Base-by-base conservation (phyloP, 2,113 vertebrate species). In the Phylloscopus whistleri region DNA sequence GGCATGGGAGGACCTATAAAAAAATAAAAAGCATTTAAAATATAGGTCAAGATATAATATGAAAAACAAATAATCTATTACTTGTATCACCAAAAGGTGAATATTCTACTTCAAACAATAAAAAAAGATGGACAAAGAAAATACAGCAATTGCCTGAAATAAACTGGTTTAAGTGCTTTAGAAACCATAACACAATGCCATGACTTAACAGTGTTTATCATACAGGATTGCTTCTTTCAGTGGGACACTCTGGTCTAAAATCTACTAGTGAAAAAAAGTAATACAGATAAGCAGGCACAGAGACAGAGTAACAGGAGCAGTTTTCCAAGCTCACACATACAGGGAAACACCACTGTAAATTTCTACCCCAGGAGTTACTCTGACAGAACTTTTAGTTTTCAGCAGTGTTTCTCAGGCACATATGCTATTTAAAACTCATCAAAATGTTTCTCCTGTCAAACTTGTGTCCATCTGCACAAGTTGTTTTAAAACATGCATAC, bases 1-100 rank as follows among this genome's bases (percentile, higher is more conserved):
- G 98, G 98, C 97, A 98, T 97, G 97, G 97, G 97, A 98, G 97
- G 97, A 98, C 98, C 94, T 97, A 97, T 85, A 95, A 95, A 93
- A 97, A 97, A 96, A 95, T 83, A 91, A 97, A 93, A 92, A 96
- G 52, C 49, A 55, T 75, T 94, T 83, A 92, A 96, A 96, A 96
- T 41, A 93, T 53, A 56, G 37, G 67, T 85, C 82, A 94, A 80
- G 73, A 62, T 84, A 84, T 9, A 63, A 86, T 20, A 73, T 2
- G 41, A 95, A 63, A 67, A 84, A 75, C 59, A 96, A 51, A 39
- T 28, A 1, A 60, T 4, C 77, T 81, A 39, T 31, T 97, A 59
- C 64, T 78, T 68, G 17, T 37, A 52, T 62, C 53, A 94, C 37
- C 51, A 12, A 81, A 80, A 90, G 83, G 52, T 2, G 13, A 88